Conservation (phyloP, 2,797 vertebrate genomes). For the Cygnus olor region DNA sequence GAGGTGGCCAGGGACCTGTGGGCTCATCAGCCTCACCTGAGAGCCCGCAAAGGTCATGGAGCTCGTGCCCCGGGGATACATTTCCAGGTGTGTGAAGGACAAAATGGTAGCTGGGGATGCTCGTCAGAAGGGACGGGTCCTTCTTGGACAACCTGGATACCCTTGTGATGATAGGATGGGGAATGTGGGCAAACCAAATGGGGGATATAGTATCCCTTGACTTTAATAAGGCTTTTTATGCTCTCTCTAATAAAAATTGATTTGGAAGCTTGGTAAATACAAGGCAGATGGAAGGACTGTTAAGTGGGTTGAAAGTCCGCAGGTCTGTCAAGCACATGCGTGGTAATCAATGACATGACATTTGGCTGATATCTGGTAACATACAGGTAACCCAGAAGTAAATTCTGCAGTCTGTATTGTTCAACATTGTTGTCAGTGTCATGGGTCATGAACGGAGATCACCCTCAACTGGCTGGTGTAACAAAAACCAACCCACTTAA, state of each 20-base stretch:
- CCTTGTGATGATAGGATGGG: background rate
- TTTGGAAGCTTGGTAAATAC: background rate
- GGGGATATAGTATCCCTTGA: background rate
- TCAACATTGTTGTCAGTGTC: rapidly evolving
- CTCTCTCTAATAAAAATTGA: background rate
- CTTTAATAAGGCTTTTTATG: background rate
- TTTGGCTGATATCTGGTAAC: background rate
- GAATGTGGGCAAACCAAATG: background rate
- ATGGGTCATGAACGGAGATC: background rate
- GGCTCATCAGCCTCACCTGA: background rate
- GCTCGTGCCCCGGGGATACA: background rate
- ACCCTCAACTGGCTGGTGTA: background rate
- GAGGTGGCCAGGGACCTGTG: background rate
- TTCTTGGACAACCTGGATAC: background rate
- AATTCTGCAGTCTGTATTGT: background rate
- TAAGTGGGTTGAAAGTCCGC: background rate
- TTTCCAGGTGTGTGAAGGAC: background rate
- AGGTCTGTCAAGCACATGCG: background rate
- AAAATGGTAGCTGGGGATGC: background rate
- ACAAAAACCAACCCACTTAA: too few relatives aligned
- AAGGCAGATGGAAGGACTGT: background rate
- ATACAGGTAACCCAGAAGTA: rapidly evolving
- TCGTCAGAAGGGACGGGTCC: background rate
- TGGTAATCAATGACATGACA: background rate
- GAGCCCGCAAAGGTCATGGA: background rate